Evolutionary conservation across 2,113 vertebrate species (phyloP), one percentile per base, ranked within the genome.

Genomic region (Phainopepla nitens): DNA sequence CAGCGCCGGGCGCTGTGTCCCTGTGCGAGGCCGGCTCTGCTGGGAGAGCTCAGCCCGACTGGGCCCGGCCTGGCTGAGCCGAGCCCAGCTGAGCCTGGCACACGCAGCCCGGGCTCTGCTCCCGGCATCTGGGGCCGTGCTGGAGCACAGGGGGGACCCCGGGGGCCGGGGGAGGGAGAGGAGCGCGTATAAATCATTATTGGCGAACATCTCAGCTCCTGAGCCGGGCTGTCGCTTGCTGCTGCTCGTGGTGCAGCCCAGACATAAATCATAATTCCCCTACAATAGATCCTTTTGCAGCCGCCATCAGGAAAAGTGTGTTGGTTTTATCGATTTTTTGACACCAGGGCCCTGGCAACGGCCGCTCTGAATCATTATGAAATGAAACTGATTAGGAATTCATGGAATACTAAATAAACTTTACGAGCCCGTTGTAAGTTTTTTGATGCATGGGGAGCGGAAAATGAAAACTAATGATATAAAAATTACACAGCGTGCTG

Each of bases 231-330:
- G 98, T 98, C 98, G 98, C 98, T 99, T 96, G 97, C 97, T 36
- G 98, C 98, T 98, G 98, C 98, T 98, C 89, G 76, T 95, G 98
- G 97, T 98, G 98, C 98, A 99, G 98, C 98, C 98, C 98, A 97
- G 98, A 99, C 99, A 99, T 99, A 99, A 99, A 99, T 99, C 99
- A 99, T 99, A 99, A 99, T 99, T 99, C 99, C 98, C 98, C 98
- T 98, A 99, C 99, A 99, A 99, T 99, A 99, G 99, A 99, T 99
- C 98, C 99, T 98, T 98, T 98, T 98, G 98, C 98, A 98, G 98
- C 98, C 98, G 97, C 98, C 98, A 98, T 98, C 98, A 98, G 98
- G 98, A 99, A 99, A 99, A 99, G 98, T 98, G 98, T 98, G 98
- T 98, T 99, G 98, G 98, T 98, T 98, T 98, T 99, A 99, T 99